A percentile compares a stretch with the other conserved stretches of the same genome.
Conservation (phyloP, 1,140 invertebrate genomes). For the Drosophila subpulchrella region DNA sequence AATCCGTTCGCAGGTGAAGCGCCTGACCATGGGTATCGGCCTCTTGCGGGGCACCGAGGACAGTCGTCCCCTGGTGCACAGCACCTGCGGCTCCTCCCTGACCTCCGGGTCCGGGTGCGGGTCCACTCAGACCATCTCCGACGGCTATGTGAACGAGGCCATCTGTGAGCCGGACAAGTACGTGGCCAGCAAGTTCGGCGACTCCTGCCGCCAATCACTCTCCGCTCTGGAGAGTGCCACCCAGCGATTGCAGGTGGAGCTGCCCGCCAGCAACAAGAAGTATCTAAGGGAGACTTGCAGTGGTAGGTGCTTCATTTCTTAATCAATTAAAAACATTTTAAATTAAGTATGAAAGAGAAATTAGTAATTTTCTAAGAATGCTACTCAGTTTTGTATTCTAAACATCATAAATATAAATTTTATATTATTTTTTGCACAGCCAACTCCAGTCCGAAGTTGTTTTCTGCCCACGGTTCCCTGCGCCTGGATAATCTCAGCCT, state of each 20-base stretch:
- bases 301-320: slow-evolving; percentile 43
- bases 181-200: slow-evolving; percentile 84
- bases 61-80: slow-evolving; percentile 87
- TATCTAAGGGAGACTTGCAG: slow-evolving; percentile 83
- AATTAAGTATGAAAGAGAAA: too few species aligned
- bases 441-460: slow-evolving; percentile 84
- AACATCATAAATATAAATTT: too few species aligned
- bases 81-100: slow-evolving; percentile 85
- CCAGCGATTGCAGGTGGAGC: slow-evolving; percentile 62
- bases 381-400: too few species aligned
- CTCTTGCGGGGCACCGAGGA: slow-evolving; percentile 85
- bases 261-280: slow-evolving; percentile 71
- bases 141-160: slow-evolving; percentile 91
- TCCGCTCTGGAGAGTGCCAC: slow-evolving; percentile 76
- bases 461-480: slow-evolving; percentile 88
- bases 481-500: slow-evolving; percentile 89
- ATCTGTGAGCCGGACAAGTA: slow-evolving; percentile 86
- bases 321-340: too few species aligned
- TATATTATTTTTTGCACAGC: slow-evolving; percentile 42
- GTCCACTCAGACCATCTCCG: slow-evolving; percentile 86
- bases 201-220: slow-evolving; percentile 83
- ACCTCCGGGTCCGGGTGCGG: slow-evolving; percentile 82
- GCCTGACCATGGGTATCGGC: slow-evolving; percentile 83
- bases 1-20: slow-evolving; percentile 72
- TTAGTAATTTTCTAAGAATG: too few species aligned